Evolutionary conservation across 2,113 vertebrate species (phyloP), one percentile per base, ranked within the genome.

Genomic region (Aepyceros melampus): DNA sequence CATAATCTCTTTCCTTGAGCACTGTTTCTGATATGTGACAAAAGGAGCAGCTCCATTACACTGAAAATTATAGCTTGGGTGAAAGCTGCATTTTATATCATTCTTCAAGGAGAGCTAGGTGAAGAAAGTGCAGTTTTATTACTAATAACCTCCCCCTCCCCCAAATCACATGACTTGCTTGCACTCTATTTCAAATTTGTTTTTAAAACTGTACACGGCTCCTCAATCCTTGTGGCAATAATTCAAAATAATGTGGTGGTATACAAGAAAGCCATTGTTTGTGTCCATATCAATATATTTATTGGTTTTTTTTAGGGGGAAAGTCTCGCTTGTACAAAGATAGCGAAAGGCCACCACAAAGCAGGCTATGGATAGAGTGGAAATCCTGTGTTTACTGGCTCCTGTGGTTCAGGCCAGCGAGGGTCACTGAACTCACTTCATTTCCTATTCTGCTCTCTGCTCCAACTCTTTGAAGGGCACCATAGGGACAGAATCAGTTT

Each of bases 381-480:
- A 98, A 98, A 98, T 96, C 87, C 92, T 98, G 95, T 98, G 97
- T 98, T 98, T 98, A 98, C 98, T 89, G 97, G 93, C 97, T 99
- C 98, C 97, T 93, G 98, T 91, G 97, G 98, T 97, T 98, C 82
- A 82, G 98, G 98, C 98, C 98, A 98, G 91, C 92, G 71, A 98
- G 97, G 98, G 97, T 99, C 98, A 99, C 82, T 98, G 98, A 98
- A 98, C 95, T 97, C 94, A 97, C 97, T 98, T 98, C 98, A 98
- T 98, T 98, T 99, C 97, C 97, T 97, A 94, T 98, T 99, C 97
- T 97, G 71, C 96, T 98, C 81, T 97, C 96, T 97, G 96, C 97
- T 98, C 89, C 85, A 97, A 25, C 64, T 96, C 98, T 99, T 98
- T 99, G 98, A 99, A 98, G 97, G 97, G 87, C 93, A 96, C 97